Percentiles rank a stretch among this genome's conserved stretches.
Evolutionary conservation across 2,113 vertebrate genomes (phyloP).

Genomic region (Oryzias curvinotus): DNA sequence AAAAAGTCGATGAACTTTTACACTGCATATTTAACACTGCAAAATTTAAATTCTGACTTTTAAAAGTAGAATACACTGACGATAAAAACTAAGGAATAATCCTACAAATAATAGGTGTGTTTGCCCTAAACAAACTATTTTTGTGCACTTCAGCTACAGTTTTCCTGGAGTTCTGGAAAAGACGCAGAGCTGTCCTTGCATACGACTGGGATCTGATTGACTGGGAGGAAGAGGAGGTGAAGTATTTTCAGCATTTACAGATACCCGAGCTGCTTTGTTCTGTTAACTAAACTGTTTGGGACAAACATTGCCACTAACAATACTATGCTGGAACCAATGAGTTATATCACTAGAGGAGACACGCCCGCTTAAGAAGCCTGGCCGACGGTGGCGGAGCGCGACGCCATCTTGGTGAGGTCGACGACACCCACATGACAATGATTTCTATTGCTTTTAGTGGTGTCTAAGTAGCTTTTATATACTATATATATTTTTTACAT

Average conservation of each 20-base stretch:
- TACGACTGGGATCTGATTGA: slow-evolving; percentile 98
- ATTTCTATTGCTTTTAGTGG: too few relatives aligned
- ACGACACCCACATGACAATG: too few relatives aligned
- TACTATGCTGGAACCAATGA: too few relatives aligned
- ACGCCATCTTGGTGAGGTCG: too few relatives aligned
- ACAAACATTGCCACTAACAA: background rate
- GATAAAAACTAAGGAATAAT: background rate
- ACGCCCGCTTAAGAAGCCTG: too few relatives aligned
- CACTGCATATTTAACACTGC: background rate
- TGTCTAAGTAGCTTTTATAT: too few relatives aligned
- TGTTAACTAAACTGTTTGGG: background rate
- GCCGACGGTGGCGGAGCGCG: too few relatives aligned
- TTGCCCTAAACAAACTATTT: background rate
- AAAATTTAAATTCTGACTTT: background rate
- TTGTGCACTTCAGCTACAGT: slow-evolving; percentile 83
- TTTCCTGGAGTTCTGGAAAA: slow-evolving; percentile 98
- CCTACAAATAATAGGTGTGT: background rate
- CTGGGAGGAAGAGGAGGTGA: slow-evolving; percentile 96
- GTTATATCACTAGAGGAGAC: too few relatives aligned
- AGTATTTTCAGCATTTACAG: background rate
- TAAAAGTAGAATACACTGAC: too few relatives aligned
- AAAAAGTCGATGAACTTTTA: background rate
- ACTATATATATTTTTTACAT: too few relatives aligned
- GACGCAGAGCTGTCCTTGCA: slow-evolving; percentile 90
- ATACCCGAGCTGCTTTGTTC: background rate